A percentile compares a stretch with the other conserved stretches of the same genome.
phyloP scores from a whole-genome alignment of 2,797 vertebrate species.

The Gadopsis marmoratus region DNA sequence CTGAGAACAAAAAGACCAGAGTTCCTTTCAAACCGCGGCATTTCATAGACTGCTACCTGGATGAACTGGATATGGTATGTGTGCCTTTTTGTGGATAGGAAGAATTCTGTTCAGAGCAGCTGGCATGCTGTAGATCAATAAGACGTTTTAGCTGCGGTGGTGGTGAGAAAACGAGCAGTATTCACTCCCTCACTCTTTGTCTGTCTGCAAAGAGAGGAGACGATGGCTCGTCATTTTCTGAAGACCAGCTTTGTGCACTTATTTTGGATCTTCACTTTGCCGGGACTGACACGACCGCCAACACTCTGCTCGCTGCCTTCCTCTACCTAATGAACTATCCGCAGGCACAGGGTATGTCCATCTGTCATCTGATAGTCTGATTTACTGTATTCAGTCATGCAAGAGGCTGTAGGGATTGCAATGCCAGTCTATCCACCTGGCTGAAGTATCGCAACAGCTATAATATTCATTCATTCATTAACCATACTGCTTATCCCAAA shows the following conservation, averaged over 20 bases:
- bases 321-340: constrained; percentile 55
- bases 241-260: constrained; percentile 50
- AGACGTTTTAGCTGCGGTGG: background rate
- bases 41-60: constrained; percentile 79
- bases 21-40: constrained; percentile 70
- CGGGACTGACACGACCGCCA: constrained; percentile 57
- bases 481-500: too few species aligned
- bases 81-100: background rate
- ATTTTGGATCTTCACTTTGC: constrained; percentile 50
- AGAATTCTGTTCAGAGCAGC: background rate
- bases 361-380: background rate
- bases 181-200: background rate
- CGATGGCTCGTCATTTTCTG: constrained; percentile 41
- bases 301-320: constrained; percentile 37
- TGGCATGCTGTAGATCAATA: background rate
- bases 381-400: background rate
- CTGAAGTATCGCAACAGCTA: too few species aligned
- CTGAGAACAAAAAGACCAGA: constrained; percentile 65
- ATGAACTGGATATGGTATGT: constrained; percentile 61
- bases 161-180: background rate
- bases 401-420: too few species aligned
- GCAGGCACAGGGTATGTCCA: constrained; percentile 29
- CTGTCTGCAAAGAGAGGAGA: constrained; percentile 47
- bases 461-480: too few species aligned
- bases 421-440: too few species aligned